A percentile compares a stretch with the other conserved stretches of the same genome.
Conservation (phyloP, 2,888 invertebrate genomes). For the Tenodera sinensis region DNA sequence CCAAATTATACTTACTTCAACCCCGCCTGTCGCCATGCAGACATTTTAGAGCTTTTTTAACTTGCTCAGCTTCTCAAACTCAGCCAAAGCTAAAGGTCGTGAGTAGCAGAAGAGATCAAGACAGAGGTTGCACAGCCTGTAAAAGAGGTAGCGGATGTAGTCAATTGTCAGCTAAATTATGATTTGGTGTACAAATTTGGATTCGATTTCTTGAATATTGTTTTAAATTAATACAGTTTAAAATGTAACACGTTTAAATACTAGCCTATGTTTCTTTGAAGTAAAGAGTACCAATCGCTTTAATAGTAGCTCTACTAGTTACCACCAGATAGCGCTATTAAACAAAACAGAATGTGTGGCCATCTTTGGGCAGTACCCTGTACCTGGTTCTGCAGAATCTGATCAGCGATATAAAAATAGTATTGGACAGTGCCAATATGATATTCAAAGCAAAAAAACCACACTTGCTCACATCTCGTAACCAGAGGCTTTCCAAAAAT, state of each 20-base stretch:
- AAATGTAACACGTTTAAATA: too few relatives aligned
- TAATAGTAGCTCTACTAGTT: too few relatives aligned
- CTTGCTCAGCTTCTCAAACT: not conserved
- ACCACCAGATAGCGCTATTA: not conserved
- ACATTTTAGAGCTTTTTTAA: not conserved
- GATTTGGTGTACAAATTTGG: not conserved
- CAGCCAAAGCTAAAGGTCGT: not conserved
- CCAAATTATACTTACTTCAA: not conserved
- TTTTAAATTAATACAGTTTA: too few relatives aligned
- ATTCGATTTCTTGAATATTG: too few relatives aligned
- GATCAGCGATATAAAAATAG: too few relatives aligned
- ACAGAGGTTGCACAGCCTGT: not conserved
- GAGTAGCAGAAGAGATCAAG: not conserved
- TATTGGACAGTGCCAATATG: too few relatives aligned
- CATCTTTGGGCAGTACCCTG: not conserved
- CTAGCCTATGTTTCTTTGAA: too few relatives aligned
- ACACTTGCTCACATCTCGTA: too few relatives aligned
- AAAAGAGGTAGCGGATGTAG: not conserved
- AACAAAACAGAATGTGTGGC: not conserved
- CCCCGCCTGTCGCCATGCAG: not conserved
- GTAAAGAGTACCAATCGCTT: too few relatives aligned
- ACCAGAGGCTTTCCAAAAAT: too few relatives aligned
- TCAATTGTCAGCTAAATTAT: not conserved
- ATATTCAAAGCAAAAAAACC: too few relatives aligned
- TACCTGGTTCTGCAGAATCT: too few relatives aligned